A percentile compares a stretch with the other conserved stretches of the same genome.
Conservation (phyloP, 2,888 invertebrate species). For the Dorcus parallelipipedus region DNA sequence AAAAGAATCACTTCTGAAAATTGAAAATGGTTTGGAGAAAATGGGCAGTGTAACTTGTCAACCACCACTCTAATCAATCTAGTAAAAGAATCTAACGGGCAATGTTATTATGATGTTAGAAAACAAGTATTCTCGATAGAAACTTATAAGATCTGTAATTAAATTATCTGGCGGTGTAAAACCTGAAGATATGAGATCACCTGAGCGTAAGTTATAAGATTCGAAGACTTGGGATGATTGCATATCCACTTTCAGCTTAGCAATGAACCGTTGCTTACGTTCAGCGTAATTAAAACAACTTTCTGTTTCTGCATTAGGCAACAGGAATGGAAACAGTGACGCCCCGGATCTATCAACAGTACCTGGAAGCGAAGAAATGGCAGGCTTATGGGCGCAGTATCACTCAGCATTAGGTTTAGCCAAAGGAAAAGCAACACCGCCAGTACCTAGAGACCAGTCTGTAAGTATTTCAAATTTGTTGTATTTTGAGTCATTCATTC, state of each 20-base stretch:
- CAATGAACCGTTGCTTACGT: not conserved
- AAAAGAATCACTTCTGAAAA: too few relatives aligned
- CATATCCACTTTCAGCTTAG: not conserved
- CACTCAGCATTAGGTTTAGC: conserved; percentile 75
- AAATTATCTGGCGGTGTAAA: too few relatives aligned
- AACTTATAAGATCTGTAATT: too few relatives aligned
- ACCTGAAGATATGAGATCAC: not conserved
- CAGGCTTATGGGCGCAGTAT: conserved; percentile 83
- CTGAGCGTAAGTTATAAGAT: not conserved
- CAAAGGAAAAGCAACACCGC: conserved; percentile 54
- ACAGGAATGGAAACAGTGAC: conserved; percentile 46
- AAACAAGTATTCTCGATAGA: too few relatives aligned
- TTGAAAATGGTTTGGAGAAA: too few relatives aligned
- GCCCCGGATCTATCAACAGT: conserved; percentile 51
- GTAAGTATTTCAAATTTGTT: conserved; percentile 51
- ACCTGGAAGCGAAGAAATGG: conserved; percentile 64
- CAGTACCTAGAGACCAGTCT: conserved; percentile 61
- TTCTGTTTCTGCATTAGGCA: conserved; percentile 29
- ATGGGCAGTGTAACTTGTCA: too few relatives aligned
- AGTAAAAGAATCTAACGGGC: too few relatives aligned
- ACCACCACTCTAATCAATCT: too few relatives aligned
- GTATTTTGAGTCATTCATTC: not conserved
- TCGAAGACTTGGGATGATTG: not conserved
- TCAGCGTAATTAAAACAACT: too few relatives aligned
- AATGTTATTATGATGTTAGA: too few relatives aligned